A percentile compares a stretch with the other conserved stretches of the same genome.
Evolutionary conservation across 1,140 invertebrate genomes (phyloP).

Genomic region (Eupristina koningsbergeri): DNA sequence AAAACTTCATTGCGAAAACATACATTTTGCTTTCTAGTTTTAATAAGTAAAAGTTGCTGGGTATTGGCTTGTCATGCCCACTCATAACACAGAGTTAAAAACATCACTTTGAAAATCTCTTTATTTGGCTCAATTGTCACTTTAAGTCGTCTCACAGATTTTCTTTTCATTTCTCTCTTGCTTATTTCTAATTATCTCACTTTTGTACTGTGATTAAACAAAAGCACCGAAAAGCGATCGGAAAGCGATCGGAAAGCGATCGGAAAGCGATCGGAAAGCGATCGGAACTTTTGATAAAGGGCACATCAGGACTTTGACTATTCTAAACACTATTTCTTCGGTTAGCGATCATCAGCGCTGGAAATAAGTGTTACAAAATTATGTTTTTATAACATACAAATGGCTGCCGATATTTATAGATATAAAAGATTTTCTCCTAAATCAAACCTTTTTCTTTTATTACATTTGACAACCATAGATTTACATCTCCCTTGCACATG

Average conservation of each 20-base stretch:
- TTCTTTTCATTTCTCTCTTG: background rate
- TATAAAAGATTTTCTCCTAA: background rate
- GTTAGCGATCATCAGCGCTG: background rate
- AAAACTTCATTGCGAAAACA: constrained; percentile 41
- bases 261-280: constrained; percentile 23
- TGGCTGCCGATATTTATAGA: background rate
- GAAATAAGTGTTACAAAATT: constrained; percentile 44
- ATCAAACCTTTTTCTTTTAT: too few relatives aligned
- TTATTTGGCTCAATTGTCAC: too few relatives aligned
- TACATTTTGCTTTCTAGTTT: constrained; percentile 50
- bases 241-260: constrained; percentile 33
- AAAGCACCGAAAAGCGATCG: constrained; percentile 42
- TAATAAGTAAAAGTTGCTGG: constrained; percentile 46
- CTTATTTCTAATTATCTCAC: constrained; percentile 48
- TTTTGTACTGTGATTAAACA: constrained; percentile 47
- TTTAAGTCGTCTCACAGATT: too few relatives aligned
- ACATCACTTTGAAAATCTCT: too few relatives aligned
- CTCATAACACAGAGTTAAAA: too few relatives aligned
- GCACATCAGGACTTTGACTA: background rate
- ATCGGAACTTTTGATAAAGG: too few relatives aligned
- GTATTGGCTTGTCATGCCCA: background rate
- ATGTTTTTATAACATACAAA: constrained; percentile 1
- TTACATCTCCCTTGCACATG: background rate
- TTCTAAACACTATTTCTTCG: constrained; percentile 25
- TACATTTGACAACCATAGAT: background rate